A percentile compares a stretch with the other conserved stretches of the same genome.
These are phyloP conservation scores for Sesia bembeciformis DNA, from an alignment of 2,888 invertebrate genomes.

Conservation along the genomic window DNA sequence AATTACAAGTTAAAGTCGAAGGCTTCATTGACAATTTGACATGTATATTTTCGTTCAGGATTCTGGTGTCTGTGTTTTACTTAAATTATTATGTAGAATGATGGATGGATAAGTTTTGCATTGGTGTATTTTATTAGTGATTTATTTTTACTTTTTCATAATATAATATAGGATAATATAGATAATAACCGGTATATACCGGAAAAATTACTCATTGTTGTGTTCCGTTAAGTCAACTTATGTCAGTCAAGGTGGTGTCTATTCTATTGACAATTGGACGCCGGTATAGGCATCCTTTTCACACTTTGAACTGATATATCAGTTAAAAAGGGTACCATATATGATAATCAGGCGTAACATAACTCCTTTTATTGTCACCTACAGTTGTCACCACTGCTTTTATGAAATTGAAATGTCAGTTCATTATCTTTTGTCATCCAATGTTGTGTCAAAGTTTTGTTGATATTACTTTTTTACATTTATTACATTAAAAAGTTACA, in stretches of 20 bases:
- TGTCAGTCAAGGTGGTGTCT: too few relatives aligned
- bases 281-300: slow-evolving; percentile 29
- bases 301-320: background rate
- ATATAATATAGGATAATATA: too few relatives aligned
- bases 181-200: too few relatives aligned
- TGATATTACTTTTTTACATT: slow-evolving; percentile 43
- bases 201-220: too few relatives aligned
- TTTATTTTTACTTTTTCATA: too few relatives aligned
- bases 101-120: too few relatives aligned
- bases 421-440: background rate
- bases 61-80: too few relatives aligned
- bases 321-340: background rate
- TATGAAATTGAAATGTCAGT: slow-evolving; percentile 1
- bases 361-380: too few relatives aligned
- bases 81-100: too few relatives aligned
- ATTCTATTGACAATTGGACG: slow-evolving; percentile 8
- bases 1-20: background rate
- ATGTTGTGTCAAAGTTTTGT: slow-evolving; percentile 60
- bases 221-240: too few relatives aligned
- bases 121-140: too few relatives aligned
- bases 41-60: background rate
- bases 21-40: too few relatives aligned
- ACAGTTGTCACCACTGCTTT: background rate
- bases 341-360: background rate
- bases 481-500: background rate